Evolutionary conservation across 2,797 vertebrate species (phyloP).

Genomic region (Acanthurus leucopareius): DNA sequence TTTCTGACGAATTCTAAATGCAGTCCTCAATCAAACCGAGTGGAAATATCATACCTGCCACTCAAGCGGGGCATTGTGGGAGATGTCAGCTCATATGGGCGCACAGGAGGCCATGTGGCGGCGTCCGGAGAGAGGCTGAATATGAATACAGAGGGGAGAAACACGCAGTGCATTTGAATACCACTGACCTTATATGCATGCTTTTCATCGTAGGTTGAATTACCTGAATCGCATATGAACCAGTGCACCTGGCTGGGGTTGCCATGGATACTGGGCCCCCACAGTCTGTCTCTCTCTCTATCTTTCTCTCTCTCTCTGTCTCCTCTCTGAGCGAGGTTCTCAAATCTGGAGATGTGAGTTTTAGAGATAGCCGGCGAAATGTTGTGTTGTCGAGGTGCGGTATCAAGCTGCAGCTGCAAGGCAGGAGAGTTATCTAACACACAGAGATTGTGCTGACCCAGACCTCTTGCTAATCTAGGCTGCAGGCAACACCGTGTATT

Average conservation of each 20-base stretch:
- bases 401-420: constrained; percentile 67
- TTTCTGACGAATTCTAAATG: constrained; percentile 56
- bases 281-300: constrained; percentile 44
- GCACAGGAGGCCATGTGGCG: constrained; percentile 25
- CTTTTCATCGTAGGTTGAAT: constrained; percentile 73
- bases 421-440: constrained; percentile 76
- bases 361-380: constrained; percentile 63
- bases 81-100: constrained; percentile 39
- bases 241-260: constrained; percentile 78
- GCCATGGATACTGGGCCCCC: constrained; percentile 80
- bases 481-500: constrained; percentile 71
- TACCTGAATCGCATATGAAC: constrained; percentile 81
- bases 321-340: constrained; percentile 33
- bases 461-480: constrained; percentile 79
- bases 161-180: constrained; percentile 73
- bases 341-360: constrained; percentile 63
- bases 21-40: constrained; percentile 59
- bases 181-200: constrained; percentile 76
- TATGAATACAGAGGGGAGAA: constrained; percentile 42
- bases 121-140: constrained; percentile 33
- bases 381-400: constrained; percentile 58
- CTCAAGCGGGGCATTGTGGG: constrained; percentile 69
- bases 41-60: constrained; percentile 79
- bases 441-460: constrained; percentile 79
- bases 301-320: constrained; percentile 7